A percentile compares a stretch with the other conserved stretches of the same genome.
Conservation (phyloP, 92 coral and sea anemone species). For the Meandrina meandrites region DNA sequence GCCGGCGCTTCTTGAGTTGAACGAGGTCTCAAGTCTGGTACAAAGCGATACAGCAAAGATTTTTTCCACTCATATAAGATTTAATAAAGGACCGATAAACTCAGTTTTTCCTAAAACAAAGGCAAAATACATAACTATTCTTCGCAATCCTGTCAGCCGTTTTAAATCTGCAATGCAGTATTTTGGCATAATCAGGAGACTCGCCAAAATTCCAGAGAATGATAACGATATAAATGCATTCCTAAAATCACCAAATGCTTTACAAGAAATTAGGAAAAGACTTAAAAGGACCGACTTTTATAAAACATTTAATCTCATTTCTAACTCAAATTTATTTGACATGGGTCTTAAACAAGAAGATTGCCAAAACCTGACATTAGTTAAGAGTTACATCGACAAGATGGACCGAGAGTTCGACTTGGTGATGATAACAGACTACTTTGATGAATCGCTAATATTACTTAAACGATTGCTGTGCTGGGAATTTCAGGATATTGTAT, state of each 20-base stretch:
- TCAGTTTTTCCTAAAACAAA: neutral
- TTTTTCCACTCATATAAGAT: neutral
- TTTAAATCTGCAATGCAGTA: neutral
- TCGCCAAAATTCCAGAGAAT: neutral
- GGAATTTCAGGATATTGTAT: slow-evolving; percentile 59
- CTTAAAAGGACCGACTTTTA: neutral
- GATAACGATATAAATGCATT: neutral
- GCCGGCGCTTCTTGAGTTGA: too few species aligned
- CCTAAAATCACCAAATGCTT: neutral
- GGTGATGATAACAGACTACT: slow-evolving; percentile 72
- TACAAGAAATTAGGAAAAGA: neutral
- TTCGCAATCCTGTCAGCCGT: neutral
- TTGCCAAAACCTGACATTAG: neutral
- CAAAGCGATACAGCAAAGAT: neutral
- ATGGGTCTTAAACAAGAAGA: neutral
- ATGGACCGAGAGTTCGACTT: slow-evolving; percentile 51
- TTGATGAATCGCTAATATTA: slow-evolving; percentile 67
- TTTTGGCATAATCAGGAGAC: too few species aligned
- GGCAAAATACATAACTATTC: neutral
- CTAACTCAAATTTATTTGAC: neutral
- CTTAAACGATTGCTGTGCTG: slow-evolving; percentile 63
- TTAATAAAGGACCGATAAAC: neutral
- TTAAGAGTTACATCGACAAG: slow-evolving; percentile 29
- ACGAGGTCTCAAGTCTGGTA: neutral
- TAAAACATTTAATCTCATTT: neutral